Evolutionary conservation across 2,888 invertebrate species (phyloP), one percentile per base, ranked within the genome.

Genomic region (Scrobipalpa costella): DNA sequence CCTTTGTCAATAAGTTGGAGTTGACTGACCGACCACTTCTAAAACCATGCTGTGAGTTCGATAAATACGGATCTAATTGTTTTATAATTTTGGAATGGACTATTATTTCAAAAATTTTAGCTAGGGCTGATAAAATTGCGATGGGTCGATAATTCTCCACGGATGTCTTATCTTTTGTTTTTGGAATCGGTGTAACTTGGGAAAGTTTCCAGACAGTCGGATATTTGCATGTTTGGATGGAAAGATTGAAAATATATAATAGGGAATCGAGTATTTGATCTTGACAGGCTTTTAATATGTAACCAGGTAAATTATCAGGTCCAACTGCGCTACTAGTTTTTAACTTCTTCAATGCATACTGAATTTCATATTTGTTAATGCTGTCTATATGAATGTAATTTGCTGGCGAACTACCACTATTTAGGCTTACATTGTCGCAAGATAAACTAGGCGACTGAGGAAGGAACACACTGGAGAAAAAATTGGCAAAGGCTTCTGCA

Each of bases 11-110:
- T 0, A 67, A 47, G 52, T 69, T 69, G 3, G 66, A 67, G 17
- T 59, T 59, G 7, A 67, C 68, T 11, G 68, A 69, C 8, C 69
- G 59, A 9, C 61, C 57, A 8, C 63, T 6, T 27, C 67, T 59
- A 34, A 70, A 70, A 1, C 68, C 69, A 61, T 69, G 69, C 15
- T 67, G 67, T 0, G 47, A 60, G 9, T 68, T 58, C 27, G 52
- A 61, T 1, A 69, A 50, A 17, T 61, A 63, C 6, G 15, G 52
- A 7, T 52, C 6, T 36, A 36, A 6, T 36, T 36, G 36, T 36
- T 36, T 36, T 6, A 36, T 9, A 36, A 36, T 36, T 36, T 36
- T 36, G 9, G 36, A 36, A 36, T 36, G 36, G 36, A 36, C n/a
- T n/a, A n/a, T n/a, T n/a, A n/a, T 2, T 38, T n/a, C n/a, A n/a